These are phyloP conservation scores for Botia kubotai DNA, from an alignment of 2,797 vertebrate species.

Conservation along the genomic window DNA sequence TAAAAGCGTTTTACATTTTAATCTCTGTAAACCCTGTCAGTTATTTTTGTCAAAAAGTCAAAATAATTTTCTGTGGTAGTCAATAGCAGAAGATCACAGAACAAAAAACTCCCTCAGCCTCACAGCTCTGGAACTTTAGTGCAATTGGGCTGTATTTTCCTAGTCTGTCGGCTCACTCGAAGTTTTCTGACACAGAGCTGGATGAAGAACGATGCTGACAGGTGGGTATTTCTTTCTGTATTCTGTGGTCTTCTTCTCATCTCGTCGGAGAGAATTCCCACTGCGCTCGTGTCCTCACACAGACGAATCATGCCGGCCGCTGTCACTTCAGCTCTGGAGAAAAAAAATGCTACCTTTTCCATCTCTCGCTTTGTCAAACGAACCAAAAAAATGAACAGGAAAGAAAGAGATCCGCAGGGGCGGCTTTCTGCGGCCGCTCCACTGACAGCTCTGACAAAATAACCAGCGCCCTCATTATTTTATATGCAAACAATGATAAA, in stretches of 20 bases:
- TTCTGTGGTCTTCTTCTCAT: conserved; percentile 39
- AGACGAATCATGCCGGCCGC: conserved; percentile 55
- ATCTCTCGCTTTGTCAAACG: conserved; percentile 18
- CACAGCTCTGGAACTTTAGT: not conserved
- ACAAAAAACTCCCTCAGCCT: not conserved
- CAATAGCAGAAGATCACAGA: no score
- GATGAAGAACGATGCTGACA: conserved; percentile 34
- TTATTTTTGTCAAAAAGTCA: no score
- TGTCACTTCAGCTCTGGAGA: conserved; percentile 53
- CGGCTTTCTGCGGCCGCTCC: conserved; percentile 56
- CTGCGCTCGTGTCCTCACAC: conserved; percentile 43
- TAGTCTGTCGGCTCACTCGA: not conserved
- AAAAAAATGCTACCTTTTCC: conserved; percentile 39
- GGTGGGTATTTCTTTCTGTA: conserved; percentile 49
- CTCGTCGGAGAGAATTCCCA: conserved; percentile 50
- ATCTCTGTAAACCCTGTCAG: no score
- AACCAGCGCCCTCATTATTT: conserved; percentile 75
- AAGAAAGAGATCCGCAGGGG: conserved; percentile 39
- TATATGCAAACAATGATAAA: conserved; percentile 82
- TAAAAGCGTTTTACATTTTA: no score
- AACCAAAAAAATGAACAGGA: conserved; percentile 31
- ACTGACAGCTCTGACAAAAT: conserved; percentile 76
- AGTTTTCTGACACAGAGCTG: conserved; percentile 30
- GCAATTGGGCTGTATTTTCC: not conserved
- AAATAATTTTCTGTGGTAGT: no score